Percentiles rank a stretch among this genome's conserved stretches.
These are phyloP conservation scores for Drosophila prosaltans DNA, from an alignment of 1,140 invertebrate genomes.

Conservation along the genomic window DNA sequence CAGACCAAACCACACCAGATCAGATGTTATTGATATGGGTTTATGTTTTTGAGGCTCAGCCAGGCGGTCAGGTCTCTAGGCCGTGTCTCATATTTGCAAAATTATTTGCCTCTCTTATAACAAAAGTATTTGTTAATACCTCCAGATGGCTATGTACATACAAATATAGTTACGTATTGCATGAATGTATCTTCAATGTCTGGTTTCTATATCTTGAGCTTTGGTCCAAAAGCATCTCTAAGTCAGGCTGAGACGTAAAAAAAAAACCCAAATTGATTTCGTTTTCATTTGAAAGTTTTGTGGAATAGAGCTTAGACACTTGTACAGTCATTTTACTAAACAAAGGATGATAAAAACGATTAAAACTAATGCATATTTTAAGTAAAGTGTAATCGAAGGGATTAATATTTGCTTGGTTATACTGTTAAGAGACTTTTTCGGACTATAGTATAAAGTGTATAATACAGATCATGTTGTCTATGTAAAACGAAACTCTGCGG, in stretches of 20 bases:
- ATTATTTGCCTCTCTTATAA: constrained; percentile 23
- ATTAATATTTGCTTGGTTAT: too few species aligned
- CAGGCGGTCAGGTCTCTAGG: constrained; percentile 49
- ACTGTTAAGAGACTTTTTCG: too few species aligned
- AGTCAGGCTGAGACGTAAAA: constrained; percentile 31
- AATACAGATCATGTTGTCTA: not conserved
- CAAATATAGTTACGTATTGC: not conserved
- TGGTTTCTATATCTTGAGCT: constrained; percentile 35
- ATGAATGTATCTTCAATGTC: constrained; percentile 42
- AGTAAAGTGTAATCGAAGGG: too few species aligned
- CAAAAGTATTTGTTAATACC: constrained; percentile 38
- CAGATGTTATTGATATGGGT: constrained; percentile 44
- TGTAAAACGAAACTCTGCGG: too few species aligned
- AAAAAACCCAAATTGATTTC: constrained; percentile 56
- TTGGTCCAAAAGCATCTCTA: constrained; percentile 35
- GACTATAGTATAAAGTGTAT: too few species aligned
- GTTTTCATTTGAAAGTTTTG: constrained; percentile 39
- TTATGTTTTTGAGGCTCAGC: constrained; percentile 21
- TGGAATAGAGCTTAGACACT: constrained; percentile 12
- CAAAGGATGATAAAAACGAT: constrained; percentile 11
- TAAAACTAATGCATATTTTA: too few species aligned
- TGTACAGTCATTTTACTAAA: constrained; percentile 16
- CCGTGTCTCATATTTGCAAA: constrained; percentile 43
- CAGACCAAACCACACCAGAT: constrained; percentile 19
- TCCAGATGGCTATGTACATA: constrained; percentile 42